Evolutionary conservation across 2,888 invertebrate genomes (phyloP).

Genomic region (Diachrysia chrysitis): DNA sequence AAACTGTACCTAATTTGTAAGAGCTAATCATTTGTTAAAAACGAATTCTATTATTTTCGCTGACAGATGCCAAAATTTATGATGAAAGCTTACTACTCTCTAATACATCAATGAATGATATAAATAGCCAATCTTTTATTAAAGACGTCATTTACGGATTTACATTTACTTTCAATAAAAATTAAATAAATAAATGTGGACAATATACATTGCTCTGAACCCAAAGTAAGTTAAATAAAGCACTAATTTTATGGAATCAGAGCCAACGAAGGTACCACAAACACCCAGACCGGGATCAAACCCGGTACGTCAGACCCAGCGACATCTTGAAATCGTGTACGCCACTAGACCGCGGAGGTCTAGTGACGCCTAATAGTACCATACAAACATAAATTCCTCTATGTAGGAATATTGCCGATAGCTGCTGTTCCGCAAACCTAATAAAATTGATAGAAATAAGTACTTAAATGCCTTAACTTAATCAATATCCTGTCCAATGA

Average conservation of each 20-base stretch:
- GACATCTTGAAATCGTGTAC: too few species aligned
- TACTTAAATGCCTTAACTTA: background rate
- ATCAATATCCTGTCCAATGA: too few species aligned
- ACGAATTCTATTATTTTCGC: background rate
- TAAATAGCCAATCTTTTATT: background rate
- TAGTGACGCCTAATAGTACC: too few species aligned
- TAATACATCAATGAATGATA: background rate
- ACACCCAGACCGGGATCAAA: too few species aligned
- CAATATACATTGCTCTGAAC: too few species aligned
- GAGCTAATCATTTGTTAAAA: constrained; percentile 6
- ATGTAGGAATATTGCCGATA: background rate
- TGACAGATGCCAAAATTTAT: constrained; percentile 3
- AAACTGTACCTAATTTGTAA: constrained; percentile 11
- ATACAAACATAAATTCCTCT: background rate
- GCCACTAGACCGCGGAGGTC: too few species aligned
- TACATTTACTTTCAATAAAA: background rate
- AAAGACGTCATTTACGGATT: background rate
- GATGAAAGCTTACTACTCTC: background rate
- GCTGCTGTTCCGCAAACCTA: background rate
- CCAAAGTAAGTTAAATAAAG: too few species aligned
- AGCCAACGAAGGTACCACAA: too few species aligned
- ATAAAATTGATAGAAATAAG: background rate
- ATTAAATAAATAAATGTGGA: too few species aligned
- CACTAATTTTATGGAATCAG: too few species aligned
- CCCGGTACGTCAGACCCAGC: too few species aligned